A percentile compares a stretch with the other conserved stretches of the same genome.
Conservation (phyloP, 2,113 vertebrate genomes). For the Chaetodon auriga region DNA sequence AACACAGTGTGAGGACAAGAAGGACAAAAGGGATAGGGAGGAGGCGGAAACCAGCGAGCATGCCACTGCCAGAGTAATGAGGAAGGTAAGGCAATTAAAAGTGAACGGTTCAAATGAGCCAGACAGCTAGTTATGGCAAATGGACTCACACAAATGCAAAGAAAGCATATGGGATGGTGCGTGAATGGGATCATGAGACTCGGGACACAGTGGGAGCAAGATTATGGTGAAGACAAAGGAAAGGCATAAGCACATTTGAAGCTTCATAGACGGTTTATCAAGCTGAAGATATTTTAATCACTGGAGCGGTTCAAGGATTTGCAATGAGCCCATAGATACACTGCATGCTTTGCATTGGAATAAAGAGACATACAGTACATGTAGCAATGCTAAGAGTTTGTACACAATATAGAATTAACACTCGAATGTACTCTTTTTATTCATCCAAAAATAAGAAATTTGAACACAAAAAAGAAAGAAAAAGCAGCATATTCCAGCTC, state of each 20-base stretch:
- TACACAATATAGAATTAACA: not conserved
- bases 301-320: not conserved
- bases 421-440: not conserved
- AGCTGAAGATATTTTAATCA: conserved; percentile 9
- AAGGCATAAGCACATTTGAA: conserved; percentile 5
- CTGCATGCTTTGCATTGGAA: not conserved
- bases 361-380: not conserved
- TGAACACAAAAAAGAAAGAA: not conserved
- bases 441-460: not conserved
- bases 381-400: not conserved
- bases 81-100: conserved; percentile 62
- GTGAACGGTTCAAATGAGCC: conserved; percentile 57
- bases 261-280: not conserved
- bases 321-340: not conserved
- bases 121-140: conserved; percentile 54
- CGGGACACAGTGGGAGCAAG: not conserved
- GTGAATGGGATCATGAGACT: conserved; percentile 19
- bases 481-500: not conserved
- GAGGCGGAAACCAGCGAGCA: conserved; percentile 36
- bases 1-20: conserved; percentile 34
- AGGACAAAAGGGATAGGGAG: conserved; percentile 32
- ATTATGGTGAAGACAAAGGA: not conserved
- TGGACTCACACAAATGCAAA: conserved; percentile 56
- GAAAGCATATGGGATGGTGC: conserved; percentile 37
- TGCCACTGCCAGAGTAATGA: conserved; percentile 45